Evolutionary conservation across 2,797 vertebrate species (phyloP), one percentile per base, ranked within the genome.

Genomic region (Sylvia borin): DNA sequence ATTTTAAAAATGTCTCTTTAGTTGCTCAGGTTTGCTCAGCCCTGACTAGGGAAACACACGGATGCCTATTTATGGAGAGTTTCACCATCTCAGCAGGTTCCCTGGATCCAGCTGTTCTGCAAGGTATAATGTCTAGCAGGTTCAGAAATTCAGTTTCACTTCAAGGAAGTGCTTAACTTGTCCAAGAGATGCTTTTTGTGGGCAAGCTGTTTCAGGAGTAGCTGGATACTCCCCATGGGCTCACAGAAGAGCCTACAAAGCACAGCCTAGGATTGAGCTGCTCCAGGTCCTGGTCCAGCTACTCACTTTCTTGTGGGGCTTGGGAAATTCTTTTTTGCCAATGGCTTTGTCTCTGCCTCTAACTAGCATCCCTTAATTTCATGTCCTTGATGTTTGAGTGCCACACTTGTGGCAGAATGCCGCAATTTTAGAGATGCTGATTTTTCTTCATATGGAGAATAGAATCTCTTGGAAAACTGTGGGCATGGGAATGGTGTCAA

Each of bases 141-240:
- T 82, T 82, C 71, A 45, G 77, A 86, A 87, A 70, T 65, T 81
- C 61, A 75, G 51, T 36, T 84, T 40, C 31, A 27, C 82, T 90
- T 93, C 45, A 66, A 90, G 81, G 18, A 93, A 74, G 32, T 15
- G 40, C 26, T 84, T 86, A 47, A 54, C 36, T 87, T 66, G 47
- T 76, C 36, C 66, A 78, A 72, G 90, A 88, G 22, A 11, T 54
- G 66, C 15, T 74, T 43, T 73, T 48, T 27, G 36, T 19, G 24
- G 36, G 47, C 51, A 48, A 75, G 22, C 4, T 62, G 29, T 76
- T 88, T 75, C 66, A 60, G 72, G 62, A 81, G 62, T 29, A 72
- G 31, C 15, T 3, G 2, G 25, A 48, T 55, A 38, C 18, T 51
- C 19, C 29, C 29, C 0, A 2, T 16, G 38, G 55, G 34, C 31